Evolutionary conservation across 2,797 vertebrate species (phyloP).

Genomic region (Acanthiza pusilla): DNA sequence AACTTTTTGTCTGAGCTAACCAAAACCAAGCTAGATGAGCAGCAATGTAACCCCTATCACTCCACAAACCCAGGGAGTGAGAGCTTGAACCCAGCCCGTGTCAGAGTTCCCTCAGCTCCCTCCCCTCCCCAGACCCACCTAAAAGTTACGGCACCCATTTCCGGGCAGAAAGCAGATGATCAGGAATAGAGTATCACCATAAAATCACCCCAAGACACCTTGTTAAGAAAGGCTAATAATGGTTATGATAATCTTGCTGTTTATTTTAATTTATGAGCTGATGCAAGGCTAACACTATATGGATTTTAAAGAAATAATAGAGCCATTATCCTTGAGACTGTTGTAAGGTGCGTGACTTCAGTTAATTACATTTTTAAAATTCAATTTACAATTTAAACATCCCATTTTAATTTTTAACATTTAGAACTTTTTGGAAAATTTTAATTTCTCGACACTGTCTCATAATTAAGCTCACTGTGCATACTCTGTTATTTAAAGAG

Average conservation of each 20-base stretch:
- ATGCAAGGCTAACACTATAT: not conserved
- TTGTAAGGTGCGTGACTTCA: not conserved
- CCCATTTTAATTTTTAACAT: not conserved
- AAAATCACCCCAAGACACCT: too few species aligned
- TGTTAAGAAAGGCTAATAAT: not conserved
- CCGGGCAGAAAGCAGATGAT: too few species aligned
- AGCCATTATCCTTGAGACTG: not conserved
- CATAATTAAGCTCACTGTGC: not conserved
- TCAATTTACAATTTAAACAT: not conserved
- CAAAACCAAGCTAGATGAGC: too few species aligned
- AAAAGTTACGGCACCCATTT: too few species aligned
- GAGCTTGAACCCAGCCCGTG: too few species aligned
- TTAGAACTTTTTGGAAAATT: not conserved
- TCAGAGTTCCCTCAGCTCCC: too few species aligned
- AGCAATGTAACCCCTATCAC: too few species aligned
- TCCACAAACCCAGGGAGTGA: too few species aligned
- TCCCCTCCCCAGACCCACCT: too few species aligned
- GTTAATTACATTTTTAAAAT: not conserved
- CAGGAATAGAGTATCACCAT: too few species aligned
- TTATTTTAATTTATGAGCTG: not conserved
- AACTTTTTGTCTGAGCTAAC: too few species aligned
- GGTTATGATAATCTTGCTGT: not conserved
- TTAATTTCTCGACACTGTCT: not conserved
- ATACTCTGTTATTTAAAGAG: not conserved
- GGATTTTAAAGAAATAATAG: not conserved